phyloP scores from a whole-genome alignment of 2,888 invertebrate species.

The Petrolisthes cinctipes region DNA sequence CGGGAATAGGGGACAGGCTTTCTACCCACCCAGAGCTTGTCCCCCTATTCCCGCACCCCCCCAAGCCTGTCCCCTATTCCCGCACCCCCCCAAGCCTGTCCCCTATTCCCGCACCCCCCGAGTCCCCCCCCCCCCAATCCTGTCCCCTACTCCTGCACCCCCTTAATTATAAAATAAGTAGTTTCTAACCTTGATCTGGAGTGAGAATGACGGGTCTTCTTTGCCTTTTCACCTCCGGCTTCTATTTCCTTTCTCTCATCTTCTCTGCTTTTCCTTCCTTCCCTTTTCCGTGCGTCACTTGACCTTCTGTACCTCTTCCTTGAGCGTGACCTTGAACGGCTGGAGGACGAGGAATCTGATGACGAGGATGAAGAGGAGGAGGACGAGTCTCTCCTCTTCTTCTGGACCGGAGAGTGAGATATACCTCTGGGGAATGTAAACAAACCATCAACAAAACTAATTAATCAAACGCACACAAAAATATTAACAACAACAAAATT shows the following conservation, averaged over 20 bases:
- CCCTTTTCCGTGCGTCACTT: background rate
- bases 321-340: slow-evolving; percentile 22
- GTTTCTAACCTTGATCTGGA: slow-evolving; percentile 24
- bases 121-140: too few relatives aligned
- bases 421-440: background rate
- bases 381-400: slow-evolving; percentile 15
- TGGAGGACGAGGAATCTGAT: slow-evolving; percentile 21
- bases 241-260: background rate
- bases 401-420: slow-evolving; percentile 27
- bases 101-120: too few relatives aligned
- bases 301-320: slow-evolving; percentile 1
- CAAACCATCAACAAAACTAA: background rate
- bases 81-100: too few relatives aligned
- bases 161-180: background rate
- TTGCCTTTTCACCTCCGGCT: background rate
- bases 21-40: too few relatives aligned
- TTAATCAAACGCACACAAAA: background rate
- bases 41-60: too few relatives aligned
- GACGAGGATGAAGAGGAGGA: slow-evolving; percentile 23
- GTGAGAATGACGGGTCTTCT: slow-evolving; percentile 27
- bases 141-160: background rate
- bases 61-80: too few relatives aligned
- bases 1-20: too few relatives aligned
- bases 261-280: background rate
- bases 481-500: background rate